A percentile compares a stretch with the other conserved stretches of the same genome.
Evolutionary conservation across 2,113 vertebrate genomes (phyloP).

Genomic region (Menura novaehollandiae): DNA sequence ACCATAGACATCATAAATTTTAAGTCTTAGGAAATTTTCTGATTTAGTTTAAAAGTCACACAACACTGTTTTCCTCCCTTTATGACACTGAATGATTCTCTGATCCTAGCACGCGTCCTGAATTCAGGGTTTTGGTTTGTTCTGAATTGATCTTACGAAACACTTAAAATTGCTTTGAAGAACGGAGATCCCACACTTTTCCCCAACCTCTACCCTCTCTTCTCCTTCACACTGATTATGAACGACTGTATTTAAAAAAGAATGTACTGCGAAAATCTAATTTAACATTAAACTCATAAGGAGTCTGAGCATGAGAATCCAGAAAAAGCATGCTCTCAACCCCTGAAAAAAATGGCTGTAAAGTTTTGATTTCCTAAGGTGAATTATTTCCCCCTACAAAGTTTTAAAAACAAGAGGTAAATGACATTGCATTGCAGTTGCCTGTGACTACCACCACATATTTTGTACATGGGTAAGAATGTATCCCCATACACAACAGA

Average conservation of each 20-base stretch:
- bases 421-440: neutral
- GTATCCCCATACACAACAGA: neutral
- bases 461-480: neutral
- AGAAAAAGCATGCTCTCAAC: neutral
- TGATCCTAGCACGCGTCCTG: neutral
- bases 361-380: neutral
- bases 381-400: neutral
- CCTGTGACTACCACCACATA: neutral
- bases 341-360: neutral
- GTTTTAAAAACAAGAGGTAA: neutral
- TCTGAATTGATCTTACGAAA: neutral
- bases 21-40: neutral
- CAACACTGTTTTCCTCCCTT: neutral
- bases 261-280: neutral
- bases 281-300: neutral
- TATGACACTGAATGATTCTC: neutral
- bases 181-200: neutral
- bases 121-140: accelerated
- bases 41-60: neutral
- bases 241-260: neutral
- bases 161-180: neutral
- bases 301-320: neutral
- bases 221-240: neutral
- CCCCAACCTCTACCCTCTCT: neutral
- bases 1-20: neutral